A percentile compares a stretch with the other conserved stretches of the same genome.
These are phyloP conservation scores for Thereva nobilitata DNA, from an alignment of 2,888 invertebrate genomes.

Conservation along the genomic window DNA sequence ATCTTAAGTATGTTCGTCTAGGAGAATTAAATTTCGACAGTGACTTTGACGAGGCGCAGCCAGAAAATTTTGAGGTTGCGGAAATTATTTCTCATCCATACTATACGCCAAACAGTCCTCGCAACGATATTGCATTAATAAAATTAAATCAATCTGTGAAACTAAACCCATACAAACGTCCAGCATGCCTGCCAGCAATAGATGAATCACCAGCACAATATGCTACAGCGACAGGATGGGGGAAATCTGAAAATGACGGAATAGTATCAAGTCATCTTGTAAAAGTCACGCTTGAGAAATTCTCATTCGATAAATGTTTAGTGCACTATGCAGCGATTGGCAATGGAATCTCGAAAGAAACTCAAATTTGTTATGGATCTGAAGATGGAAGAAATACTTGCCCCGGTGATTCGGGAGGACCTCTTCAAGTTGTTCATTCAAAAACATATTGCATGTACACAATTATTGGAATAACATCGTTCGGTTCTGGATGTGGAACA, in stretches of 20 bases:
- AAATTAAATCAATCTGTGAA: slow-evolving; percentile 53
- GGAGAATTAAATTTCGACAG: slow-evolving; percentile 51
- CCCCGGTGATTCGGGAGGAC: slow-evolving; percentile 70
- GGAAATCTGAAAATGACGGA: slow-evolving; percentile 59
- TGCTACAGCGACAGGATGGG: slow-evolving; percentile 61
- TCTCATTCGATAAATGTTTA: too few relatives aligned
- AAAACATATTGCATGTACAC: slow-evolving; percentile 57
- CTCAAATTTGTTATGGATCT: slow-evolving; percentile 64
- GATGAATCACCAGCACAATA: slow-evolving; percentile 43
- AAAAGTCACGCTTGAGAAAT: too few relatives aligned
- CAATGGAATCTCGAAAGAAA: slow-evolving; percentile 59
- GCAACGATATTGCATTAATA: slow-evolving; percentile 63
- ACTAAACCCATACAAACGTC: slow-evolving; percentile 56
- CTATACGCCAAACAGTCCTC: slow-evolving; percentile 54
- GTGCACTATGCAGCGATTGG: too few relatives aligned
- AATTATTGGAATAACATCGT: slow-evolving; percentile 61
- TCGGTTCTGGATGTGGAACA: slow-evolving; percentile 58
- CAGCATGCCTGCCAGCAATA: slow-evolving; percentile 58
- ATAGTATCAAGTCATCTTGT: slow-evolving; percentile 57
- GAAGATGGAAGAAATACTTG: slow-evolving; percentile 60
- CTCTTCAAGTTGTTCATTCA: slow-evolving; percentile 58
- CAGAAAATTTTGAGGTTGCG: slow-evolving; percentile 50
- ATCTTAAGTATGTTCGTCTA: slow-evolving; percentile 49
- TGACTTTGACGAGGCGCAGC: slow-evolving; percentile 49
- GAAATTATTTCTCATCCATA: slow-evolving; percentile 53